Conservation (phyloP, 2,797 vertebrate species). For the Lepus oiostolus region DNA sequence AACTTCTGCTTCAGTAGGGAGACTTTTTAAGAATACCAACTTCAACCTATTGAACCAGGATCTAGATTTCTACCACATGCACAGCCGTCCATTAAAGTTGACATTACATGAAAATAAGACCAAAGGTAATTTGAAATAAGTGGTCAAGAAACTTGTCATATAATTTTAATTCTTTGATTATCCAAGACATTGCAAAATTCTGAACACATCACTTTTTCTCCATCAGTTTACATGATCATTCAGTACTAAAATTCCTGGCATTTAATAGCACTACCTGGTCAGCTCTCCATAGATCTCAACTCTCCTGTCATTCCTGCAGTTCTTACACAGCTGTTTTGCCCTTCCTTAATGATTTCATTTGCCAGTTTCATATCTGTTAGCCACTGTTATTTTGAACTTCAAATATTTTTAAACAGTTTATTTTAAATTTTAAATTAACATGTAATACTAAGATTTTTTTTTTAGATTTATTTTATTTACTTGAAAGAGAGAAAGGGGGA, state of each 20-base stretch:
- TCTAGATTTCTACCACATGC: neutral
- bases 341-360: neutral
- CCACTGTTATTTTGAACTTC: neutral
- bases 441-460: no score
- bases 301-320: neutral
- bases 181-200: slow-evolving; percentile 37
- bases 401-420: no score
- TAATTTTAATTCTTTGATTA: neutral
- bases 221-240: slow-evolving; percentile 35
- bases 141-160: neutral
- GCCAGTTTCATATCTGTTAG: neutral
- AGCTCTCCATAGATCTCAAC: neutral
- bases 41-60: neutral
- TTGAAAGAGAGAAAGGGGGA: no score
- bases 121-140: neutral
- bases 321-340: neutral
- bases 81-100: neutral
- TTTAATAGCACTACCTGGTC: neutral
- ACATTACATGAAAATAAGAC: neutral
- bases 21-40: neutral
- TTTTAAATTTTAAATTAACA: no score
- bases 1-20: neutral
- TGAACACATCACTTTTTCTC: slow-evolving; percentile 5
- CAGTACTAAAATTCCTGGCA: neutral
- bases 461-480: no score